Evolutionary conservation across 2,113 vertebrate genomes (phyloP).

Genomic region (Anthoscopus minutus): DNA sequence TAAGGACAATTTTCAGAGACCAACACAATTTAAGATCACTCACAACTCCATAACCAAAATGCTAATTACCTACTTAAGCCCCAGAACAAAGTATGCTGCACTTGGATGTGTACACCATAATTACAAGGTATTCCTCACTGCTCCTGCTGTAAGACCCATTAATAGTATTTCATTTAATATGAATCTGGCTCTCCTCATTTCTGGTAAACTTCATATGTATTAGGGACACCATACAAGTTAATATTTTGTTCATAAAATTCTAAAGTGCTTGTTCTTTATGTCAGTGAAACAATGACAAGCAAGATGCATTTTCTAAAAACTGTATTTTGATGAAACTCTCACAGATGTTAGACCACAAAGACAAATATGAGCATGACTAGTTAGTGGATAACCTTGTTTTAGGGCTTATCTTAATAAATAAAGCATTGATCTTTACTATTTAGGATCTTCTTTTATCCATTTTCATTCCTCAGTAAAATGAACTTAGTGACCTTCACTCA

Average conservation of each 20-base stretch:
- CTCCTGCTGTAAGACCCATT: not conserved
- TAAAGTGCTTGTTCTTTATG: not conserved
- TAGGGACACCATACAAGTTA: not conserved
- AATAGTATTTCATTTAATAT: conserved; percentile 14
- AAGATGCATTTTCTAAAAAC: not conserved
- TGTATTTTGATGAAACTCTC: conserved; percentile 2
- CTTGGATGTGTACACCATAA: conserved; percentile 31
- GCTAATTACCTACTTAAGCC: conserved; percentile 67
- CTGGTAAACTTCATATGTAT: not conserved
- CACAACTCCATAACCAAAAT: conserved; percentile 20
- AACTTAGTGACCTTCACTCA: not conserved
- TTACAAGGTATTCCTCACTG: conserved; percentile 38
- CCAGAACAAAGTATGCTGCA: conserved; percentile 61
- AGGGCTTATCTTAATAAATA: conserved; percentile 40
- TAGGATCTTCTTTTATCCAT: not conserved
- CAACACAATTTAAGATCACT: not conserved
- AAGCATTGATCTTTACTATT: not conserved
- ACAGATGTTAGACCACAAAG: not conserved
- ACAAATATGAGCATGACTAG: not conserved
- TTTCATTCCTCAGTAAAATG: not conserved
- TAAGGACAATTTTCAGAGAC: not conserved
- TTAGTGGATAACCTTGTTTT: not conserved
- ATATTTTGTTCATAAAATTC: not conserved
- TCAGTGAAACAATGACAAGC: not conserved
- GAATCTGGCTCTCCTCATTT: not conserved